Evolutionary conservation across 2,797 vertebrate species (phyloP), one percentile per base, ranked within the genome.

Genomic region (Carapus acus): DNA sequence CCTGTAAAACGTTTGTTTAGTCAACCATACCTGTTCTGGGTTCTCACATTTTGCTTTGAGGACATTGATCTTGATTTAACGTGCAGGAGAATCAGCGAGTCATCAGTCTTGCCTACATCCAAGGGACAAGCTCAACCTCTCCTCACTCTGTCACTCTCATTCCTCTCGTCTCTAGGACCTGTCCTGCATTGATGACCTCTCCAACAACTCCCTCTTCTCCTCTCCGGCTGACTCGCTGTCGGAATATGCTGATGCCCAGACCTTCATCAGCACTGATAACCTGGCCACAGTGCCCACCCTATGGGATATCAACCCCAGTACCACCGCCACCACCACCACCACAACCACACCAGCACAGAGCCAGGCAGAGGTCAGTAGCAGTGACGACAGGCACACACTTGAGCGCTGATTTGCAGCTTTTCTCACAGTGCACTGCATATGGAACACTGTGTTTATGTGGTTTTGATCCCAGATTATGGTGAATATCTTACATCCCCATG

Each of bases 181-280:
- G 73, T 82, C 88, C 33, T 93, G 89, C 89, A 86, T 93, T 55
- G 90, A 93, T 73, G 93, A 95, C 58, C 86, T 93, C 67, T 90
- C 93, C 77, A 92, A 88, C 49, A 87, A 88, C 61, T 95, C 94
- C 62, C 80, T 96, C 63, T 94, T 98, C 82, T 94, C 93, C 0
- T 94, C 96, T 7, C 89, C 94, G 0, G 73, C 90, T n/a, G 93
- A 96, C 81, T 97, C 94, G 4, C 87, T 96, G 63, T 94, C 94
- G 0, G 93, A 94, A 71, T 96, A 96, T 16, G 88, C 83, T 0
- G 93, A 93, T 64, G 59, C 87, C 0, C 88, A 90, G 38, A 82
- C 90, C 46, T 92, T 92, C 82, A 81, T 90, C 72, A 77, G 78
- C 3, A 79, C 87, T 0, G 91, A 93, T 52, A 88, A 84, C 67